Percentiles rank a stretch among this genome's conserved stretches.
phyloP scores from a whole-genome alignment of 2,888 invertebrate species.

The Zele albiditarsus region DNA sequence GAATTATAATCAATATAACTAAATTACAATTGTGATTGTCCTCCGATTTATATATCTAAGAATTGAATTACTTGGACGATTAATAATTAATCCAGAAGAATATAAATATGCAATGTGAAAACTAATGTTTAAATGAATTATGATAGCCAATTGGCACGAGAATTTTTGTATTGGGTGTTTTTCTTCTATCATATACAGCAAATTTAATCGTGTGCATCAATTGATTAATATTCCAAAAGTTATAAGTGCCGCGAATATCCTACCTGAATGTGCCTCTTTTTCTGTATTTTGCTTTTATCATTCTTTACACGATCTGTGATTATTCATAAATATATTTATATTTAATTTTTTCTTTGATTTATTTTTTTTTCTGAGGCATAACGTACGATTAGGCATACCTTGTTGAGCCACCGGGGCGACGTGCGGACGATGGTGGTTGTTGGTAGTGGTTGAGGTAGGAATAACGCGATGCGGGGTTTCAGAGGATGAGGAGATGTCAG shows the following conservation, averaged over 20 bases:
- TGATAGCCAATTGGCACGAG: no score
- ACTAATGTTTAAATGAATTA: no score
- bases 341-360: constrained; percentile 6
- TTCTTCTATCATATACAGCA: no score
- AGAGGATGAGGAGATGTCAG: constrained; percentile 68
- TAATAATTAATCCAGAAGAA: no score
- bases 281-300: background rate
- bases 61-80: no score
- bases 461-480: constrained; percentile 58
- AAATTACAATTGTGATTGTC: no score
- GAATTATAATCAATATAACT: no score
- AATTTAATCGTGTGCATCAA: no score
- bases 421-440: constrained; percentile 64
- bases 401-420: constrained; percentile 62
- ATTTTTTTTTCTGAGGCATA: constrained; percentile 40
- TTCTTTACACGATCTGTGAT: background rate
- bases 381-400: constrained; percentile 62
- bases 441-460: constrained; percentile 59
- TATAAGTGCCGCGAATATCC: background rate
- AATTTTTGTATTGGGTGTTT: no score
- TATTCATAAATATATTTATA: background rate
- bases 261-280: background rate
- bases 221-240: no score
- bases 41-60: no score
- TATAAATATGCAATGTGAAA: no score